Percentiles rank a stretch among this genome's conserved stretches.
Evolutionary conservation across 1,140 invertebrate species (phyloP).

Genomic region (Lycorma delicatula): DNA sequence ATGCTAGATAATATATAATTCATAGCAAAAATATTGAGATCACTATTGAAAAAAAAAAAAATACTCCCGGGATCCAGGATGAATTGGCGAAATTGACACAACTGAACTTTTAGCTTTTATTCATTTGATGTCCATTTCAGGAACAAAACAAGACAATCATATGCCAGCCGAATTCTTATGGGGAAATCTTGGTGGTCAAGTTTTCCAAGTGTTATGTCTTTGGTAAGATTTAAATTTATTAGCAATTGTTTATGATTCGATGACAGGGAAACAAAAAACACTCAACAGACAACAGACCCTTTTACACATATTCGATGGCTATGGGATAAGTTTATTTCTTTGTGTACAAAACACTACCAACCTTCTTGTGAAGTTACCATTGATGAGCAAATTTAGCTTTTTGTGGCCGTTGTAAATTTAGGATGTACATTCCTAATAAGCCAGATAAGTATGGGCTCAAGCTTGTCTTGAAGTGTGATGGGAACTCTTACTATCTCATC

Average conservation of each 20-base stretch:
- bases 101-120: too few relatives aligned
- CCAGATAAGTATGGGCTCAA: conserved; percentile 37
- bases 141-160: too few relatives aligned
- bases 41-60: too few relatives aligned
- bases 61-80: too few relatives aligned
- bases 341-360: conserved; percentile 7
- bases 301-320: conserved; percentile 35
- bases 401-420: conserved; percentile 34
- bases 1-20: too few relatives aligned
- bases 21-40: too few relatives aligned
- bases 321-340: conserved; percentile 28
- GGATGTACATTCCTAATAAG: conserved; percentile 36
- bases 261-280: conserved; percentile 21
- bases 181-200: too few relatives aligned
- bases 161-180: too few relatives aligned
- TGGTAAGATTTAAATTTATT: conserved; percentile 25
- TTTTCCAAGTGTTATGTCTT: too few relatives aligned
- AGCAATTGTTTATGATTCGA: conserved; percentile 21
- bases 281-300: conserved; percentile 25
- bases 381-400: conserved; percentile 36
- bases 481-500: conserved; percentile 26
- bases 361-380: conserved; percentile 26
- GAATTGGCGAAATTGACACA: too few relatives aligned
- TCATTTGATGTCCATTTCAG: too few relatives aligned
- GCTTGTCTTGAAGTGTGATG: conserved; percentile 32